Percentiles rank a stretch among this genome's conserved stretches.
phyloP scores from a whole-genome alignment of 92 coral and sea anemone genomes.

The Epizoanthus rinbou region DNA sequence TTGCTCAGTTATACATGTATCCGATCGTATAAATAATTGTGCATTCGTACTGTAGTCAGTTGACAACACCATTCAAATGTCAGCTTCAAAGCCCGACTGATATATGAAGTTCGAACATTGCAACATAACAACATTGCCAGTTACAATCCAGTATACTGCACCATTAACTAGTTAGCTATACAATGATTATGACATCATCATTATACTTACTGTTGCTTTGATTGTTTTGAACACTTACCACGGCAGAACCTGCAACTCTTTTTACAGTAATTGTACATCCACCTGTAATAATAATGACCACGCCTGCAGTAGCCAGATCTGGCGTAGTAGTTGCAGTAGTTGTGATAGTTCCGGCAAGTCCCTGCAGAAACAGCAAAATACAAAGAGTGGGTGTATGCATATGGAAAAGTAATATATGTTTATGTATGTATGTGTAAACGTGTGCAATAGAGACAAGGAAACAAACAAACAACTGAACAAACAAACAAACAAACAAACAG shows the following conservation, averaged over 20 bases:
- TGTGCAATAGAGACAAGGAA: not conserved
- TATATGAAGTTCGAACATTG: too few species aligned
- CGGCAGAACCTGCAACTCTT: slow-evolving; percentile 48
- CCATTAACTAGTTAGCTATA: too few species aligned
- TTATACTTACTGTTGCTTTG: not conserved
- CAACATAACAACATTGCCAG: too few species aligned
- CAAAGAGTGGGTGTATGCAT: not conserved
- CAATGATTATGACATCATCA: not conserved
- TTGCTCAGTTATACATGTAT: too few species aligned
- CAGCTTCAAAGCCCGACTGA: too few species aligned
- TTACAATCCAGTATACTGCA: too few species aligned
- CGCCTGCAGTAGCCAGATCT: slow-evolving; percentile 25
- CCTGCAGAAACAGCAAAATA: not conserved
- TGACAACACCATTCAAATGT: too few species aligned
- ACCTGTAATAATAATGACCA: not conserved
- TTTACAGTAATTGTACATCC: slow-evolving; percentile 43
- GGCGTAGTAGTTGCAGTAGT: slow-evolving; percentile 29
- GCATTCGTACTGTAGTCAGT: too few species aligned
- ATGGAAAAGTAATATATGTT: too few species aligned
- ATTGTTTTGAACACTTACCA: slow-evolving; percentile 2
- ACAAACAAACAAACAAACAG: too few species aligned
- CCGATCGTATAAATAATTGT: too few species aligned
- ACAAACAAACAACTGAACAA: not conserved
- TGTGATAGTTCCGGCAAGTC: slow-evolving; percentile 9
- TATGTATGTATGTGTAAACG: too few species aligned